phyloP scores from a whole-genome alignment of 2,888 invertebrate genomes.

The Parochlus steinenii region DNA sequence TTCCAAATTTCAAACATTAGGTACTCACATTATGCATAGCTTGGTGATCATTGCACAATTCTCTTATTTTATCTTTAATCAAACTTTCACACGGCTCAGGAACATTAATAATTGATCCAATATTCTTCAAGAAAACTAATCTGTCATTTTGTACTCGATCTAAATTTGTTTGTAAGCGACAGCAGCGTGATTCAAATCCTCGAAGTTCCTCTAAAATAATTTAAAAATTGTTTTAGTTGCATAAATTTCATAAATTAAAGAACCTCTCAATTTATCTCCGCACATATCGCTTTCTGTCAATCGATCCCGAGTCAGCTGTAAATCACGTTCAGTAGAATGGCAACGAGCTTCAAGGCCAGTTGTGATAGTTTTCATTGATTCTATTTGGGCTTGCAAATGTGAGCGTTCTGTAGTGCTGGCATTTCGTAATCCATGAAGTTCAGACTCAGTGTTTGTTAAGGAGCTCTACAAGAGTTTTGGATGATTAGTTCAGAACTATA shows the following conservation, averaged over 20 bases:
- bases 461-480: too few species aligned
- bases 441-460: constrained; percentile 28
- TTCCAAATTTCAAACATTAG: background rate
- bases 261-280: constrained; percentile 33
- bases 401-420: constrained; percentile 45
- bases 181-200: constrained; percentile 30
- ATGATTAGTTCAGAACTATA: too few species aligned
- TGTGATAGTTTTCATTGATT: constrained; percentile 34
- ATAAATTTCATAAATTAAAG: background rate
- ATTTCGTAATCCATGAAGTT: constrained; percentile 26
- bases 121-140: constrained; percentile 24
- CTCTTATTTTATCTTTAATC: constrained; percentile 63
- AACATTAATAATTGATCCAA: constrained; percentile 35
- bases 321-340: constrained; percentile 59
- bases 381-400: constrained; percentile 48
- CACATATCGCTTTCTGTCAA: constrained; percentile 56
- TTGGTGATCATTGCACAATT: constrained; percentile 59
- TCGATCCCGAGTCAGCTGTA: constrained; percentile 52
- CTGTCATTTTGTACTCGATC: constrained; percentile 29
- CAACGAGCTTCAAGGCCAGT: constrained; percentile 57
- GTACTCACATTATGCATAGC: constrained; percentile 51
- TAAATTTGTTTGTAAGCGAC: constrained; percentile 26
- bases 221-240: background rate
- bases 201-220: constrained; percentile 26
- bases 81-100: constrained; percentile 63